Conservation (phyloP, 2,797 vertebrate genomes). For the Sciaenops ocellatus region DNA sequence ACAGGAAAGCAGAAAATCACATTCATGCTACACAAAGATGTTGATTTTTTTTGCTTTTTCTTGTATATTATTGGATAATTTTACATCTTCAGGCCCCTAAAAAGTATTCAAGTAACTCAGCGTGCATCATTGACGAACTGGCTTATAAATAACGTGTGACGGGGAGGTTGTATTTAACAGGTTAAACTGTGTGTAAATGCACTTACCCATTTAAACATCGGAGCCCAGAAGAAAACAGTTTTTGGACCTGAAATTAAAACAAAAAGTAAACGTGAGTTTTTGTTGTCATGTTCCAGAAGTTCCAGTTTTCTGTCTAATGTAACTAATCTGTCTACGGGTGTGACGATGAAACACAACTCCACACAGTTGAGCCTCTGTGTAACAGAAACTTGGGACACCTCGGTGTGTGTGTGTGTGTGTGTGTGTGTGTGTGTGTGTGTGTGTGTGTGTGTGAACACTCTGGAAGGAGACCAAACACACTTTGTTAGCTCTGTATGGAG, state of each 20-base stretch:
- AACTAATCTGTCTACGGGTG: neutral
- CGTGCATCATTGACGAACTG: neutral
- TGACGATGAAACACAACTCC: neutral
- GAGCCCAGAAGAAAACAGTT: conserved; percentile 99
- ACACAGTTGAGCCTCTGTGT: no score
- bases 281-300: neutral
- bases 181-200: neutral
- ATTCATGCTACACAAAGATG: neutral
- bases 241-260: conserved; percentile 89
- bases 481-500: neutral
- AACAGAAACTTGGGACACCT: neutral
- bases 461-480: neutral
- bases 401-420: no score
- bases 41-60: neutral
- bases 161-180: neutral
- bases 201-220: conserved; percentile 98
- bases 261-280: conserved; percentile 11
- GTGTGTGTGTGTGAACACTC: neutral
- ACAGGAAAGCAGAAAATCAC: neutral
- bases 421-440: no score
- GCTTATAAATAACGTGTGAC: neutral
- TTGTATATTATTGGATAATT: neutral
- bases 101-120: neutral
- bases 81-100: neutral
- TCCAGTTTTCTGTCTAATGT: neutral